Base-by-base conservation (phyloP, 2,888 invertebrate species). In the Nomada flava region DNA sequence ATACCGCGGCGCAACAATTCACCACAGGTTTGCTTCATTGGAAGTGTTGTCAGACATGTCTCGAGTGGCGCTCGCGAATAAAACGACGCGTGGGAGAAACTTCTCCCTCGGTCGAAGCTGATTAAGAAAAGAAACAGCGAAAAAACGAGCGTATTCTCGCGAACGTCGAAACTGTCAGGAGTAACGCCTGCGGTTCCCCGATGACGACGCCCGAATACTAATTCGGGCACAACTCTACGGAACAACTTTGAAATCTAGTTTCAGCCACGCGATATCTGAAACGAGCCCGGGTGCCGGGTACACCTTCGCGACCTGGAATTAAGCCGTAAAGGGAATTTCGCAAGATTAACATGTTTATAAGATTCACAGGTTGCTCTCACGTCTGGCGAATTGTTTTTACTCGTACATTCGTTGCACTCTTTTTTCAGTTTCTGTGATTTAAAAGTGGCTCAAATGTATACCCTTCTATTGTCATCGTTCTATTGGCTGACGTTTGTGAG, bases 221-320 rank as follows among this genome's bases (percentile, higher is more conserved):
- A 77, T 65, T 23, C 50, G 36, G 47, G 29, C 50, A 55, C 55
- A 76, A 76, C 76, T 65, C 53, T 20, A n/a, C 42, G 53, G 26
- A 60, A 71, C 53, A 65, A 77, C 71, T 77, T 77, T n/a, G 76
- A 47, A 60, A 77, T 71, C 44, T 65, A 77, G 76, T 77, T 77
- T 77, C 42, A 59, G 60, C 71, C 59, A 53, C 65, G 70, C 76
- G 76, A 76, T 70, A 76, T 64, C 55, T 57, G 57, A 64, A 73
- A 64, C 72, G 76, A 64, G 15, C 18, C 26, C 29, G 20, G 36
- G 36, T 36, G 47, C 29, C 23, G 65, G 42, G 36, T 55, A 53
- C 59, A 53, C 42, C 60, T 64, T 52, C 59, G 63, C 29, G 63
- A 10, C 20, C 36, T 29, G 44, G 44, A 60, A 77, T 77, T 65